Conservation (phyloP, 2,888 invertebrate genomes). For the Leptopterna dolabrata region DNA sequence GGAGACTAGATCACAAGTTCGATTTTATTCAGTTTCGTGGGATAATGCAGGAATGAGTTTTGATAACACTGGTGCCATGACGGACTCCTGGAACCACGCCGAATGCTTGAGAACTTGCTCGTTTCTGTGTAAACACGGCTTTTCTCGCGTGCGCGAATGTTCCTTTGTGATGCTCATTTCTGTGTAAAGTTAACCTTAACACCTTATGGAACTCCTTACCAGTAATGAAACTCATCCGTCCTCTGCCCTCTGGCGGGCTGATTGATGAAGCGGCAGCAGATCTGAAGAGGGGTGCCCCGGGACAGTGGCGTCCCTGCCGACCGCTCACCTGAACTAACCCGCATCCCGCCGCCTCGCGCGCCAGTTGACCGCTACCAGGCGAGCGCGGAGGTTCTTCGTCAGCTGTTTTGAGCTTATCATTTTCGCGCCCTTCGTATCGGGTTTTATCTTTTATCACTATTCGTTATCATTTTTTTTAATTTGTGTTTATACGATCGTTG, state of each 20-base stretch:
- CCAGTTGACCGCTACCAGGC: constrained; percentile 43
- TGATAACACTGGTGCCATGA: too few relatives aligned
- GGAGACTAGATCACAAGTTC: too few relatives aligned
- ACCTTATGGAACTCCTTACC: too few relatives aligned
- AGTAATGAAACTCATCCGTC: background rate
- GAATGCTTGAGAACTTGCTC: too few relatives aligned
- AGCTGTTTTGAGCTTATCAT: background rate
- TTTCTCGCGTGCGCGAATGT: too few relatives aligned
- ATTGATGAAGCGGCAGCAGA: background rate
- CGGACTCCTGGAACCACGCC: too few relatives aligned
- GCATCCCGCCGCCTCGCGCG: constrained; percentile 15
- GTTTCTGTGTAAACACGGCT: too few relatives aligned
- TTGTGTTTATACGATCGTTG: background rate
- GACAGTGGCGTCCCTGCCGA: constrained; percentile 46
- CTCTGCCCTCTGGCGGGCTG: constrained; percentile 23
- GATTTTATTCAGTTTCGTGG: too few relatives aligned
- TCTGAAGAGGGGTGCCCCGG: background rate
- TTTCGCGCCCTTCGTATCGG: background rate
- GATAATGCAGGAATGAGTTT: too few relatives aligned
- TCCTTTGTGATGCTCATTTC: too few relatives aligned
- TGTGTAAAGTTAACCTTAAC: too few relatives aligned
- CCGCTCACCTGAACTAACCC: constrained; percentile 34
- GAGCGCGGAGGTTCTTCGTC: constrained; percentile 4
- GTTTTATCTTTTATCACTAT: background rate
- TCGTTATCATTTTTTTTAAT: background rate